These are phyloP conservation scores for Linnaemya tessellans DNA, from an alignment of 2,888 invertebrate genomes.

Conservation along the genomic window DNA sequence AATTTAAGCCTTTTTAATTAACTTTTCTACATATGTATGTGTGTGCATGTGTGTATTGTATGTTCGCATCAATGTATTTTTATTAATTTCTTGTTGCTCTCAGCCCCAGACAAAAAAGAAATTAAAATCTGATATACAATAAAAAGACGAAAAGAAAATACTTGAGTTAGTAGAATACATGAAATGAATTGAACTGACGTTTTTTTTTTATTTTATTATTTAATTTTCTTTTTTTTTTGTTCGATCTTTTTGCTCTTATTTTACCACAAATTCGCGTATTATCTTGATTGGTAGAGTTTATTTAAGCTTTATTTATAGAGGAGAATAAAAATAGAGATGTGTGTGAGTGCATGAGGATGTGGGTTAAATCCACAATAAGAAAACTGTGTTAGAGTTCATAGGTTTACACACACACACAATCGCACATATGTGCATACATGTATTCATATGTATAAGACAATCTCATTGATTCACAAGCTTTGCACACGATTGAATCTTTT, in stretches of 20 bases:
- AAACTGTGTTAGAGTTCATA: slow-evolving; percentile 35
- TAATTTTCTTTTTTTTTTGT: background rate
- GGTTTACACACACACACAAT: background rate
- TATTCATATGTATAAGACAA: slow-evolving; percentile 45
- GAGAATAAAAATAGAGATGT: slow-evolving; percentile 1
- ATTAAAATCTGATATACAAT: slow-evolving; percentile 27
- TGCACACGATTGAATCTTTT: slow-evolving; percentile 71
- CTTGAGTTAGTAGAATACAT: slow-evolving; percentile 22
- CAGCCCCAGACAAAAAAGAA: slow-evolving; percentile 25
- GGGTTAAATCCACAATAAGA: slow-evolving; percentile 52
- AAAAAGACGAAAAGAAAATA: slow-evolving; percentile 10
- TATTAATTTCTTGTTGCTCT: slow-evolving; percentile 48
- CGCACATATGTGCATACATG: slow-evolving; percentile 5
- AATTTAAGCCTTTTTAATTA: slow-evolving; percentile 73
- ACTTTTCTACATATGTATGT: slow-evolving; percentile 48
- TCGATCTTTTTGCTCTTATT: slow-evolving; percentile 15
- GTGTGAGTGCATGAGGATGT: slow-evolving; percentile 9
- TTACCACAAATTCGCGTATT: slow-evolving; percentile 70
- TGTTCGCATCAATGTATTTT: background rate
- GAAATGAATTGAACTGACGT: slow-evolving; percentile 67
- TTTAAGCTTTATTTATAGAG: slow-evolving; percentile 57
- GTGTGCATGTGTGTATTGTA: background rate
- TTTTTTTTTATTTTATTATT: slow-evolving; percentile 55
- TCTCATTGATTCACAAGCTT: slow-evolving; percentile 69
- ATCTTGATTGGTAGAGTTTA: slow-evolving; percentile 73